phyloP scores from a whole-genome alignment of 2,888 invertebrate genomes.

The Neoscelio sp. region DNA sequence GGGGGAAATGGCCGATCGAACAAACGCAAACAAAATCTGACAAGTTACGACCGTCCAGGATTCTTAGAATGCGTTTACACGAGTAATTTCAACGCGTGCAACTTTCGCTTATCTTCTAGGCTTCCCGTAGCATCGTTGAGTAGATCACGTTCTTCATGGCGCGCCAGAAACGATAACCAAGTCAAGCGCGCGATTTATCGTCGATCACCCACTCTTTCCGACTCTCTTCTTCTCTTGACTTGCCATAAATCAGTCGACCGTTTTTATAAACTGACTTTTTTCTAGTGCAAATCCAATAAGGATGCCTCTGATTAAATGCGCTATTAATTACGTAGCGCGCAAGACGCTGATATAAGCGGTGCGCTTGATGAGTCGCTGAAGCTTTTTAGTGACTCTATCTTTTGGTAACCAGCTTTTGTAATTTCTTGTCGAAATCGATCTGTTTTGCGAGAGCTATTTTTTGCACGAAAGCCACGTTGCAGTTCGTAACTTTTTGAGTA shows the following conservation, averaged over 20 bases:
- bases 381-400: slow-evolving; percentile 60
- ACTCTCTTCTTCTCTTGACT: slow-evolving; percentile 68
- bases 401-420: slow-evolving; percentile 47
- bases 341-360: slow-evolving; percentile 73
- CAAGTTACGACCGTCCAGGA: slow-evolving; percentile 62
- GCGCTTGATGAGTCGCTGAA: slow-evolving; percentile 62
- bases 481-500: background rate
- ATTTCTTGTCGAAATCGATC: slow-evolving; percentile 21
- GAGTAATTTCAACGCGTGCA: slow-evolving; percentile 68
- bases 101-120: slow-evolving; percentile 64
- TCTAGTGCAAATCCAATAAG: slow-evolving; percentile 70
- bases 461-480: background rate
- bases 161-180: slow-evolving; percentile 75
- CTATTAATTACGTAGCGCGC: slow-evolving; percentile 78
- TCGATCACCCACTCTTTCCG: slow-evolving; percentile 73
- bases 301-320: slow-evolving; percentile 79
- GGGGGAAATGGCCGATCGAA: slow-evolving; percentile 47
- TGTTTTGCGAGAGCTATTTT: slow-evolving; percentile 25
- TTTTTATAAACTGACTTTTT: slow-evolving; percentile 75
- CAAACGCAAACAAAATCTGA: slow-evolving; percentile 66
- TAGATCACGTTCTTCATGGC: slow-evolving; percentile 73
- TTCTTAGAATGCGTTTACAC: slow-evolving; percentile 67
- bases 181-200: slow-evolving; percentile 76
- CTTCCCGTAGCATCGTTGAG: slow-evolving; percentile 62
- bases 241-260: slow-evolving; percentile 77